Percentiles rank a stretch among this genome's conserved stretches.
Conservation (phyloP, 2,888 invertebrate species). For the Eutolmus rufibarbis region DNA sequence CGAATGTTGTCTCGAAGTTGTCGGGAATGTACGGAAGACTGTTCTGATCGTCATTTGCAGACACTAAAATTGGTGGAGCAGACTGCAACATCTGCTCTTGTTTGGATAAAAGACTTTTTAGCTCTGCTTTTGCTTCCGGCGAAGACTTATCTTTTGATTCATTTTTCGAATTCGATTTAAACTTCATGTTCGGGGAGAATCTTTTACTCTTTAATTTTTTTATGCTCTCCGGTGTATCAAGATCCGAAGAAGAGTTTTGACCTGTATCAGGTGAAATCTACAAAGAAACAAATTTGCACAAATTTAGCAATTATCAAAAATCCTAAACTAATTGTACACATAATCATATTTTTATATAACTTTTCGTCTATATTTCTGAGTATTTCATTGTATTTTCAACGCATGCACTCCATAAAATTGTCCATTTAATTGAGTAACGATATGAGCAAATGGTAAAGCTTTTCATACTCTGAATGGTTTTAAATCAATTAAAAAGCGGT, state of each 20-base stretch:
- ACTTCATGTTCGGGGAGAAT: constrained; percentile 56
- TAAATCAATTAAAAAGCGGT: neutral
- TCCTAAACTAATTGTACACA: neutral
- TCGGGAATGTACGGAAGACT: neutral
- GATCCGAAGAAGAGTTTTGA: constrained; percentile 58
- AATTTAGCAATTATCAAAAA: neutral
- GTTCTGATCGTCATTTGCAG: neutral
- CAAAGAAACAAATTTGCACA: neutral
- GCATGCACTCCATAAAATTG: too few species aligned
- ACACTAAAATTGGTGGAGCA: constrained; percentile 2
- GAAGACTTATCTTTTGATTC: constrained; percentile 43
- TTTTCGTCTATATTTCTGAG: too few species aligned
- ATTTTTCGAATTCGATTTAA: constrained; percentile 56
- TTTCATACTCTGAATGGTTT: neutral
- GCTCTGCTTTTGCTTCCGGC: neutral
- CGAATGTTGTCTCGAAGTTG: neutral
- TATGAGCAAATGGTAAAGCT: neutral
- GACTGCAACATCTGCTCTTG: constrained; percentile 22
- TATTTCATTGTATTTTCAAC: too few species aligned
- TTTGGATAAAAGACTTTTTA: constrained; percentile 14
- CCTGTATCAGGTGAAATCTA: constrained; percentile 61
- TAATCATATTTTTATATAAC: too few species aligned
- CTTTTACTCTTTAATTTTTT: constrained; percentile 61
- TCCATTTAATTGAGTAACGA: neutral
- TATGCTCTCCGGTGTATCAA: constrained; percentile 56